Base-by-base conservation (phyloP, 2,113 vertebrate genomes). In the Oriolus oriolus region DNA sequence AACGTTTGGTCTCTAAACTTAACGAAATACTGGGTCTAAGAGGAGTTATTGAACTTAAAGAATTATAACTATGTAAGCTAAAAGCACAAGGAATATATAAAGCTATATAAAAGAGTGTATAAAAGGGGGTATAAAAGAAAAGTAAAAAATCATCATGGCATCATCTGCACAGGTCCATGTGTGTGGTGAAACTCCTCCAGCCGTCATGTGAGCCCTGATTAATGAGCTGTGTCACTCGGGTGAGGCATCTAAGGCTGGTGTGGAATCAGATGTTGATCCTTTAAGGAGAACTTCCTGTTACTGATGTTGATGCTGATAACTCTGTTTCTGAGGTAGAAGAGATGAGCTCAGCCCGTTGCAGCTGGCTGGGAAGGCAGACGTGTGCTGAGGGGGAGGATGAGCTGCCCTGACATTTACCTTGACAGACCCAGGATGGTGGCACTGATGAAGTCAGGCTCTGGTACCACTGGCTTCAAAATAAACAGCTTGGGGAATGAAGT, bases 111-210 rank as follows among this genome's bases (percentile, higher is more conserved):
- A n/a, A n/a, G n/a, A n/a, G n/a, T n/a, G n/a, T n/a, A n/a, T n/a
- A n/a, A n/a, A n/a, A n/a, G n/a, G n/a, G n/a, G n/a, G n/a, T n/a
- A n/a, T n/a, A n/a, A n/a, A n/a, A n/a, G n/a, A n/a, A n/a, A n/a
- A n/a, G n/a, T n/a, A n/a, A n/a, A n/a, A n/a, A n/a, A n/a, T n/a
- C n/a, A n/a, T n/a, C n/a, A n/a, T n/a, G n/a, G n/a, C n/a, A n/a
- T n/a, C n/a, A n/a, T n/a, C 39, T 84, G 50, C 14, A 1, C 0
- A 56, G 75, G 22, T 37, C 17, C 33, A 3, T 2, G 1, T 1
- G 60, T 47, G 23, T 1, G 9, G 59, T 33, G 89, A 49, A 76
- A 54, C 28, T 20, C 30, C 71, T 35, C 1, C 7, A 68, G 80
- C 23, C 39, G 24, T 26, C 39, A 5, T 16, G 47, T 1, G 9